A percentile compares a stretch with the other conserved stretches of the same genome.
Evolutionary conservation across 2,797 vertebrate genomes (phyloP).

Genomic region (Euphonia xanthogaster): DNA sequence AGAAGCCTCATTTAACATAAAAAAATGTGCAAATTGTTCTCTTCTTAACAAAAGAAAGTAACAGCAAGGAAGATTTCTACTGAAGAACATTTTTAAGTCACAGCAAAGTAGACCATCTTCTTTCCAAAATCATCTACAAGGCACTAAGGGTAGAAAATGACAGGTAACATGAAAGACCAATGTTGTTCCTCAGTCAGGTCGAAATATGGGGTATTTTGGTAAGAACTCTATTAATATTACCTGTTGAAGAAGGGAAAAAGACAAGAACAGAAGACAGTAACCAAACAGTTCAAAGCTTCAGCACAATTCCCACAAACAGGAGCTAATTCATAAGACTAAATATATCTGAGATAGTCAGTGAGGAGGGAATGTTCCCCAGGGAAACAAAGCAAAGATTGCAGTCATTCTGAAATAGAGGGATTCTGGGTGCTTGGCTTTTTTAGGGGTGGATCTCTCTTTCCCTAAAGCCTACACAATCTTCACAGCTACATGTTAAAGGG

Average conservation of each 20-base stretch:
- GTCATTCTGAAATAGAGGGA: not conserved
- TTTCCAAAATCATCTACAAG: conserved; percentile 95
- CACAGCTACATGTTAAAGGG: not conserved
- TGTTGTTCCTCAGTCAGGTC: conserved; percentile 91
- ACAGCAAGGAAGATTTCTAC: conserved; percentile 88
- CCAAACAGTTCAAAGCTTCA: conserved; percentile 27
- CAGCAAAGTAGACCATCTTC: conserved; percentile 86
- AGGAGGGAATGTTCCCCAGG: not conserved
- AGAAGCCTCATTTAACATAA: conserved; percentile 82
- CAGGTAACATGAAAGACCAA: conserved; percentile 80
- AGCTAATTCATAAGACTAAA: not conserved
- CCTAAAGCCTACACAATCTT: not conserved
- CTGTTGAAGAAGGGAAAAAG: conserved; percentile 76
- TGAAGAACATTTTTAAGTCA: conserved; percentile 78
- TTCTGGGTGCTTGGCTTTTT: not conserved
- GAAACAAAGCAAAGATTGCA: not conserved
- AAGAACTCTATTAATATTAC: conserved; percentile 99
- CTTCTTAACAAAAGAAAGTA: conserved; percentile 89
- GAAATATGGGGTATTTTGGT: conserved; percentile 99
- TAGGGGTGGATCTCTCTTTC: not conserved
- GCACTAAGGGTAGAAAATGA: conserved; percentile 96
- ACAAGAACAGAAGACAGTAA: conserved; percentile 68
- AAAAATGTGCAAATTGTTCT: conserved; percentile 95
- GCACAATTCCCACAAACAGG: not conserved
- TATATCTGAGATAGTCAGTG: not conserved